Evolutionary conservation across 1,140 invertebrate genomes (phyloP), one percentile per base, ranked within the genome.

Genomic region (Ericerus pela): DNA sequence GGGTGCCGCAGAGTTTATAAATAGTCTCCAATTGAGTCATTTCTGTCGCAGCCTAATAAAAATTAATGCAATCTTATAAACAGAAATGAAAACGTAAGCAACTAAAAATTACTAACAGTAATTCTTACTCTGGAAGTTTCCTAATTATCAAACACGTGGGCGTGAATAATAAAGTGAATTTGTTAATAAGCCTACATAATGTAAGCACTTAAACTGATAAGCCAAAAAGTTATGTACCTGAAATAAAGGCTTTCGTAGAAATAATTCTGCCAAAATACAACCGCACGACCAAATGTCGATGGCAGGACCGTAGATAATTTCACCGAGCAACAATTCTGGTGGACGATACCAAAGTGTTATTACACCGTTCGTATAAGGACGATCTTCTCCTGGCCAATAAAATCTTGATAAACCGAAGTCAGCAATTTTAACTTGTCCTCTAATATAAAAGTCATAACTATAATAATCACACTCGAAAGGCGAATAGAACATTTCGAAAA

Each of bases 271-370:
- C 27, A 99, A 75, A 64, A 99, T 99, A 68, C 96, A 99, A 24
- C 96, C 96, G 71, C 93, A 96, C 65, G 93, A 97, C 96, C 96
- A 99, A 14, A 99, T 88, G 73, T 99, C 96, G 62, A 99, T 95
- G 0, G 94, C 85, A 8, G 96, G 92, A 0, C 94, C 95, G 71
- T 99, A 99, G 54, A 93, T 78, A 72, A 99, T 96, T 71, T 98
- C 95, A 3, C 96, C 96, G 0, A 99, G 73, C 33, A 99, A 72
- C 51, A 99, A 72, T 70, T 99, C 96, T 1, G 96, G 96, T 11
- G 96, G 95, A 38, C 90, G 77, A 73, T 99, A 99, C 95, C 96
- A 99, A 22, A 99, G 71, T 11, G 96, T 99, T 59, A 99, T 99
- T 1, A 99, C 96, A 75, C 96, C 96, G 70, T 91, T 91, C 1